Conservation (phyloP, 2,888 invertebrate genomes). For the Emmelina monodactyla region DNA sequence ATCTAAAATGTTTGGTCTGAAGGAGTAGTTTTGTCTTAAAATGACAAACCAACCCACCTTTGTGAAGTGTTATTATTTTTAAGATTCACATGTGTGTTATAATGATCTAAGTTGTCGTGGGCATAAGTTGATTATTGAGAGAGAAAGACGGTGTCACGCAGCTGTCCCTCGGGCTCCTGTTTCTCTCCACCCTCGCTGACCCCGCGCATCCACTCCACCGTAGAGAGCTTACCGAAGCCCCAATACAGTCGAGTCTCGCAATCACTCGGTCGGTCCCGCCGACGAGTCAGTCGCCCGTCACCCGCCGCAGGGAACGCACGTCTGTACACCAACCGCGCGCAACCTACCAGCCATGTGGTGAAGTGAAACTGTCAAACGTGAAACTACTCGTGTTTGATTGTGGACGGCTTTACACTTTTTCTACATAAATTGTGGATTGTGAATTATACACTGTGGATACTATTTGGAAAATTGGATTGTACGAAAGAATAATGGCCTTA, state of each 20-base stretch:
- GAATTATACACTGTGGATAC: slow-evolving; percentile 49
- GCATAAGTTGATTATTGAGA: no score
- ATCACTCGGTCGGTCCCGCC: slow-evolving; percentile 15
- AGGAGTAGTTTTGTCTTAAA: no score
- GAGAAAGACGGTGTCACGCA: slow-evolving; percentile 56
- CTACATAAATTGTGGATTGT: slow-evolving; percentile 39
- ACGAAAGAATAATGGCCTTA: slow-evolving; percentile 65
- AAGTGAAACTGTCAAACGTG: slow-evolving; percentile 64
- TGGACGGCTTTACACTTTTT: slow-evolving; percentile 35
- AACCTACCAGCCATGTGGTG: slow-evolving; percentile 57
- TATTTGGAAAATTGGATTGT: slow-evolving; percentile 63
- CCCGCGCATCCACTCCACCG: slow-evolving; percentile 22
- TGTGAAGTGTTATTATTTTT: no score
- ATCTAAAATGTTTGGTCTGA: no score
- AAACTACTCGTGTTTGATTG: background rate
- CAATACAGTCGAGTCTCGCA: slow-evolving; percentile 7
- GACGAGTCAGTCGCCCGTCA: slow-evolving; percentile 50
- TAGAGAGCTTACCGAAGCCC: slow-evolving; percentile 20
- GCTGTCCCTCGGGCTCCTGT: slow-evolving; percentile 53
- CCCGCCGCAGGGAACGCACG: slow-evolving; percentile 42
- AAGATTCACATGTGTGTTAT: no score
- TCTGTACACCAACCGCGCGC: slow-evolving; percentile 34
- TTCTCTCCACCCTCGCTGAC: slow-evolving; percentile 50
- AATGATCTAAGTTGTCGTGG: no score
- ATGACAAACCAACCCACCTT: no score